phyloP scores from a whole-genome alignment of 2,113 vertebrate species.

The Poeciliopsis turrubarensis region DNA sequence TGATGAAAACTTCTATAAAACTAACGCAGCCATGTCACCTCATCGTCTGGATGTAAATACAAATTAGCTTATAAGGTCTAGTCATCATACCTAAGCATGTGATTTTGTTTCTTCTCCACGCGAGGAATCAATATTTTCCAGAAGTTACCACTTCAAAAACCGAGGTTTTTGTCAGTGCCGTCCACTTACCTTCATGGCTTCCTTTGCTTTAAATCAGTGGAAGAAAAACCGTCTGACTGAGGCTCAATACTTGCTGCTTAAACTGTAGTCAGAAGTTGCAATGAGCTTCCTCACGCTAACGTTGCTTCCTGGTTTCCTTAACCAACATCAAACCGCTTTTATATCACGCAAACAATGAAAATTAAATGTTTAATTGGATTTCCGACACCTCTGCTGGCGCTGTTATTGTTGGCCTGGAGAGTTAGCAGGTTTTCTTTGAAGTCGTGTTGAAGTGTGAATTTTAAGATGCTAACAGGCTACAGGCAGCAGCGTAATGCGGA shows the following conservation, averaged over 20 bases:
- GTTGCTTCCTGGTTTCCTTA: slow-evolving; percentile 59
- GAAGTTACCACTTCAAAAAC: not conserved
- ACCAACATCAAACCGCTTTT: not conserved
- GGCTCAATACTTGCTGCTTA: slow-evolving; percentile 15
- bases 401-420: not conserved
- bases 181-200: slow-evolving; percentile 62
- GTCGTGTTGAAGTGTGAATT: not conserved
- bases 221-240: not conserved
- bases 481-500: slow-evolving; percentile 66
- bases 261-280: slow-evolving; percentile 22
- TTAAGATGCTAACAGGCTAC: slow-evolving; percentile 49
- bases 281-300: slow-evolving; percentile 46
- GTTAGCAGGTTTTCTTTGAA: not conserved
- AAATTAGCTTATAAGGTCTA: not conserved
- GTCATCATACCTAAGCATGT: slow-evolving; percentile 14
- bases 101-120: slow-evolving; percentile 10
- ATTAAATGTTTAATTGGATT: not conserved
- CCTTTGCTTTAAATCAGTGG: not conserved
- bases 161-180: not conserved
- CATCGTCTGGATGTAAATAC: no score
- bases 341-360: not conserved
- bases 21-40: not conserved
- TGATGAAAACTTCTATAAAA: not conserved
- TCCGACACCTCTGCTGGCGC: not conserved
- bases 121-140: slow-evolving; percentile 18